Base-by-base conservation (phyloP, 1,140 invertebrate genomes). In the Proales similis region DNA sequence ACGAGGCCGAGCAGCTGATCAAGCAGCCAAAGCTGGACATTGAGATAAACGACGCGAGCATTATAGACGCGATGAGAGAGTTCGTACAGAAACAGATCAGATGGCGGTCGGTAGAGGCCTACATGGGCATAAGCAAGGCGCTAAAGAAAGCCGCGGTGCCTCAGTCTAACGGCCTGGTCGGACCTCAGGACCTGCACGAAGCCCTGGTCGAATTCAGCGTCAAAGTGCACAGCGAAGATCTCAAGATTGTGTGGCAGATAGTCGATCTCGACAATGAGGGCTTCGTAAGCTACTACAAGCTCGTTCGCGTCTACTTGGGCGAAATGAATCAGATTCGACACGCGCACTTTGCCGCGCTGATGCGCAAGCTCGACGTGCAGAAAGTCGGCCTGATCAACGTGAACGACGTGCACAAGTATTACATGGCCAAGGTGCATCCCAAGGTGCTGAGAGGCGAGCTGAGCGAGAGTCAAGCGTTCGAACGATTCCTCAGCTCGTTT, bases 331-430 rank as follows among this genome's bases (percentile, higher is more conserved):
- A 73, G 63, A 66, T 65, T 36, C 60, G 74, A 12, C 74, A 76
- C 64, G 46, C 65, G 24, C 66, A 72, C 14, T 70, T 76, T 29
- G 67, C 68, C 63, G 73, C 73, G 67, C 71, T 74, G 63, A 62
- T 72, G 63, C 66, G 60, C 6, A 74, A 74, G 39, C 66, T 76
- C 12, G 72, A 74, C 63, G 66, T 68, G 12, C 64, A 64, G 36
- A 74, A 72, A 51, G 67, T 67, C 46, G 73, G 73, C 9, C 27
- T 65, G n/a, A 66, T 76, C 4, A 67, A 66, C 19, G 17, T 71
- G 6, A 70, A 66, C 65, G 69, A 74, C 48, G 70, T 76, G 30
- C 71, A 67, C 61, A 76, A 76, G 61, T 76, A 72, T 64, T 76
- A 73, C 64, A 74, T 71, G 65, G 68, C 70, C 12, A 67, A 48